These are phyloP conservation scores for Ostrea denselamellosa DNA, from an alignment of 1,140 invertebrate genomes.

Conservation along the genomic window DNA sequence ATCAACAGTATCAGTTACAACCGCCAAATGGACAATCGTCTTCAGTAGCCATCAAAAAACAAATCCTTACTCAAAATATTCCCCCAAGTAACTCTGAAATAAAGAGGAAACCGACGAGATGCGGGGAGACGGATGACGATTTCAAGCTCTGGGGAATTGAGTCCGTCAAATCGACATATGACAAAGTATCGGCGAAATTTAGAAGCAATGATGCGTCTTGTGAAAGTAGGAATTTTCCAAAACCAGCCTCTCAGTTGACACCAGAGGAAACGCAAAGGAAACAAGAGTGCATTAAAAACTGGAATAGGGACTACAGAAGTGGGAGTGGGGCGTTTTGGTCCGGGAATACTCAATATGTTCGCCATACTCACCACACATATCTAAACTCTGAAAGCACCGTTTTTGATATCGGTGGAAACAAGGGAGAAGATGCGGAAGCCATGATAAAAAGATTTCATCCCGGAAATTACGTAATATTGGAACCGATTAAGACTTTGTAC, in stretches of 20 bases:
- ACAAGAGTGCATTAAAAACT: neutral
- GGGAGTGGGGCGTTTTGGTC: conserved; percentile 45
- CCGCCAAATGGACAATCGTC: neutral
- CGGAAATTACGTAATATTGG: conserved; percentile 45
- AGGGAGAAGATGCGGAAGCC: conserved; percentile 48
- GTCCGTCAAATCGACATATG: neutral
- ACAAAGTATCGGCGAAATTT: neutral
- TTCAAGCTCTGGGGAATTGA: neutral
- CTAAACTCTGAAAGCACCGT: conserved; percentile 42
- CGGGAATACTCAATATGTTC: conserved; percentile 47
- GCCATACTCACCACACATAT: conserved; percentile 52
- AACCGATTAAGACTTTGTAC: conserved; percentile 49
- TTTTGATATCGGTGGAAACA: conserved; percentile 55
- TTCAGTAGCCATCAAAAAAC: neutral
- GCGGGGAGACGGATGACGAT: neutral
- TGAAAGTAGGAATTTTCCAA: neutral
- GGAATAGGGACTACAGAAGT: neutral
- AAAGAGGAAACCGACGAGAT: neutral
- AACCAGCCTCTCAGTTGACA: neutral
- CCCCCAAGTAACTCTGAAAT: neutral
- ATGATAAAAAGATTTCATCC: conserved; percentile 49
- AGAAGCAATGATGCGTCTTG: neutral
- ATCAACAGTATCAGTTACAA: neutral
- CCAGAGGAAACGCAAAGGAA: neutral
- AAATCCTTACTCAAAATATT: neutral